phyloP scores from a whole-genome alignment of 37 sponge, comb jelly and placozoan species.

The Crambe crambe region DNA sequence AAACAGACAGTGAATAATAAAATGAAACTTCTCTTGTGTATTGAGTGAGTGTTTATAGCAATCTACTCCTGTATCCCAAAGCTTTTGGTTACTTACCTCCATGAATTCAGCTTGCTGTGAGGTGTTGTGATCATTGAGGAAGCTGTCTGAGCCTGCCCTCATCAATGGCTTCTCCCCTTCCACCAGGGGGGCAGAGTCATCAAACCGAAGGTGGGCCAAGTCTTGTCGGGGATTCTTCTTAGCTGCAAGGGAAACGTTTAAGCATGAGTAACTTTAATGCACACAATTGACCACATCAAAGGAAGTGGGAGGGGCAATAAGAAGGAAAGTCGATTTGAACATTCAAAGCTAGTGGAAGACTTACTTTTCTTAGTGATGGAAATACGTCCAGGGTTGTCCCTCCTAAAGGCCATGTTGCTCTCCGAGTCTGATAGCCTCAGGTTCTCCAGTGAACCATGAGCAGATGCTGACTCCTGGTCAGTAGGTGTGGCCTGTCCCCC shows the following conservation, averaged over 20 bases:
- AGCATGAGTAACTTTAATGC: too few relatives aligned
- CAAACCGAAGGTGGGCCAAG: conserved; percentile 25
- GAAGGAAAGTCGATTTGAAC: neutral
- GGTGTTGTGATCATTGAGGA: conserved; percentile 24
- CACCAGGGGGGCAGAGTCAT: conserved; percentile 50
- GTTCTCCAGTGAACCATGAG: conserved; percentile 37
- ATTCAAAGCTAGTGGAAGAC: neutral
- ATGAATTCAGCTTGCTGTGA: neutral
- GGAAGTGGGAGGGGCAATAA: neutral
- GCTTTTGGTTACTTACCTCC: neutral
- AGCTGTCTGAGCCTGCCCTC: conserved; percentile 55
- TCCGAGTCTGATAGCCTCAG: conserved; percentile 49
- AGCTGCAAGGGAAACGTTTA: conserved; percentile 26
- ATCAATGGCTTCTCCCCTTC: conserved; percentile 53
- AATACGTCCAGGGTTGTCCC: conserved; percentile 57
- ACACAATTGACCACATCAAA: neutral
- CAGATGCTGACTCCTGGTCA: neutral
- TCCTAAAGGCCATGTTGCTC: conserved; percentile 16
- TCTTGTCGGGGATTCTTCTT: conserved; percentile 54
- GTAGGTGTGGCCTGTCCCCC: conserved; percentile 1
- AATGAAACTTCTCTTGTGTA: neutral
- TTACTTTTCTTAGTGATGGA: conserved; percentile 69
- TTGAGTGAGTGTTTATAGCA: neutral
- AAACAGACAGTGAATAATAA: too few relatives aligned
- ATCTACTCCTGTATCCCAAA: neutral